Base-by-base conservation (phyloP, 2,888 invertebrate species). In the Colostygia pectinataria region DNA sequence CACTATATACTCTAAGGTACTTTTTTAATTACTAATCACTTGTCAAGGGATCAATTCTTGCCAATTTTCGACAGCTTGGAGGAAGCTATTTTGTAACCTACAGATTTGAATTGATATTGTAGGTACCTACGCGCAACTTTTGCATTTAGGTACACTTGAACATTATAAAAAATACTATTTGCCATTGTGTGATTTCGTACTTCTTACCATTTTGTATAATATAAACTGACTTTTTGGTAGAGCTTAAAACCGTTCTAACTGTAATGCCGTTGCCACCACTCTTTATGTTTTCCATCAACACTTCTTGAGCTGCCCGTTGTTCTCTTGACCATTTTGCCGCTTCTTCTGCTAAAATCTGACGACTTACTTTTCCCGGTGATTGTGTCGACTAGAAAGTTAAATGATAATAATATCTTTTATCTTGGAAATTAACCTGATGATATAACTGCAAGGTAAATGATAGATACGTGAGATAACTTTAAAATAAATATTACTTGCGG, bases 241-340 rank as follows among this genome's bases (percentile, higher is more conserved):
- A 63, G 13, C 80, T 77, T 20, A 82, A 55, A 0, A 90, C 90
- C 3, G 88, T 88, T 14, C 90, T 70, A 1, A 90, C 84, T 0
- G 87, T 87, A 3, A 90, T 66, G 0, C 90, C 90, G 34, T 90
- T 90, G 1, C 90, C 90, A 1, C 90, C 90, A 44, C 76, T 88
- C 59, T 87, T 89, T 3, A 90, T 88, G 31, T 86, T 89, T 54
- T 90, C 90, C 90, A 90, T 87, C 0, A 89, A 59, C 0, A 88
- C 85, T 55, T 90, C 90, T 48, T 90, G 89, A 0, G 85, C 83
- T 0, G 86, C 84, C 0, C 87, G 71, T 55, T 90, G 90, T 53
- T 87, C 88, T 10, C 90, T 70, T 0, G 90, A 88, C 90, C 90
- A 90, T 43, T 90, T 88, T 0, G 90, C 84, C 2, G 89, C 89